A percentile compares a stretch with the other conserved stretches of the same genome.
These are phyloP conservation scores for Neoitamus cyanurus DNA, from an alignment of 2,888 invertebrate genomes.

Conservation along the genomic window DNA sequence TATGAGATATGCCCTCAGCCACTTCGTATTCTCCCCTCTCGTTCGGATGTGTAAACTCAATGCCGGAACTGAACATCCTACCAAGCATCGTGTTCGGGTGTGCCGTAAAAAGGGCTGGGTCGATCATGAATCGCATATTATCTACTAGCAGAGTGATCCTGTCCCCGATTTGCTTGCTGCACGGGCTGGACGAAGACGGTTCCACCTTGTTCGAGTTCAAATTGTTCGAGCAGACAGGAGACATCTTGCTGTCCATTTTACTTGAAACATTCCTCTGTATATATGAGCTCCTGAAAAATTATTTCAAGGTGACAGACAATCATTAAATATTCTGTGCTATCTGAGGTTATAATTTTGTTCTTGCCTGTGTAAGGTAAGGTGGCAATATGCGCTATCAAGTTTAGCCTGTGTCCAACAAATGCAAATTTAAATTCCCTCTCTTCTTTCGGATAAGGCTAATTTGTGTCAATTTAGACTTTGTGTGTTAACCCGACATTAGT, in stretches of 20 bases:
- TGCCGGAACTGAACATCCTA: conserved; percentile 95
- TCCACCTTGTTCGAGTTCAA: background rate
- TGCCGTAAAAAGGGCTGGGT: conserved; percentile 90
- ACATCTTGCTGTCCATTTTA: conserved; percentile 10
- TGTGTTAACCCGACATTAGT: too few species aligned
- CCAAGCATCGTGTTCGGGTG: conserved; percentile 99
- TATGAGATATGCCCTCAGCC: conserved; percentile 95
- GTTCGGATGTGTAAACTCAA: conserved; percentile 93
- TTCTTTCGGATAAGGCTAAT: too few species aligned
- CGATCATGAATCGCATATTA: conserved; percentile 92
- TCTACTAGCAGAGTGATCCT: conserved; percentile 95
- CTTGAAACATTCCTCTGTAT: conserved; percentile 19
- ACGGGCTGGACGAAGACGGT: conserved; percentile 13
- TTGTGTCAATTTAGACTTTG: too few species aligned
- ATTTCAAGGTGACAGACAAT: background rate
- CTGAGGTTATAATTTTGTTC: too few species aligned
- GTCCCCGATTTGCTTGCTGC: conserved; percentile 66
- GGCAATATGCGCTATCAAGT: too few species aligned
- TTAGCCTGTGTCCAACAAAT: too few species aligned
- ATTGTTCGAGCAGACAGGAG: background rate
- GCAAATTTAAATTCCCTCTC: too few species aligned
- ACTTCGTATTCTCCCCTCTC: conserved; percentile 97
- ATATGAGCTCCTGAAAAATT: background rate
- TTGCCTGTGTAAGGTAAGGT: too few species aligned
- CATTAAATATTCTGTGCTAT: background rate